phyloP scores from a whole-genome alignment of 1,140 invertebrate genomes.

The Lepidurus packardi region DNA sequence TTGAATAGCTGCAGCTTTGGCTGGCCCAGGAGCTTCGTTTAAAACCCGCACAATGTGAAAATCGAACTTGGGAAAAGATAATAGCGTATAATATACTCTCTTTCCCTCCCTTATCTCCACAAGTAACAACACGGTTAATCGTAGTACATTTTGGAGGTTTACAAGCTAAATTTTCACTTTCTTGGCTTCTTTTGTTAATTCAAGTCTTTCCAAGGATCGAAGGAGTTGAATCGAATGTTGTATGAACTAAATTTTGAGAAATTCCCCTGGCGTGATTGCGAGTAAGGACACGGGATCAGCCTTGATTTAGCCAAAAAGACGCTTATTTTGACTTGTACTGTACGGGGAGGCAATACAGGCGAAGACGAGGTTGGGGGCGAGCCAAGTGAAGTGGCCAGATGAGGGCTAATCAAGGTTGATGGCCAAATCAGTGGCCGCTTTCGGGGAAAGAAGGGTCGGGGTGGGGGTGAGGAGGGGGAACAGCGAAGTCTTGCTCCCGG shows the following conservation, averaged over 20 bases:
- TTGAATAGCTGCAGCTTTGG: neutral
- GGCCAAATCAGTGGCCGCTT: conserved; percentile 17
- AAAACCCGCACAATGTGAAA: neutral
- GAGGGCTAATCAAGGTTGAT: conserved; percentile 21
- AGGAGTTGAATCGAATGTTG: no score
- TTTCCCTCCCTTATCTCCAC: neutral
- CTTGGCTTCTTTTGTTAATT: no score
- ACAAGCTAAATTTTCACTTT: no score
- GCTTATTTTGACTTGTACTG: neutral
- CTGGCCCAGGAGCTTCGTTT: neutral
- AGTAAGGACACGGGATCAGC: no score
- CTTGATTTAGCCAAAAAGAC: neutral
- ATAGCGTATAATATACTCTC: neutral
- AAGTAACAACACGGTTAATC: no score
- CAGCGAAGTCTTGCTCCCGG: neutral
- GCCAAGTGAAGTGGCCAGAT: conserved; percentile 9
- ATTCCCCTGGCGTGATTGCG: no score
- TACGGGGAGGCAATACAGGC: neutral
- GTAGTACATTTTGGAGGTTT: no score
- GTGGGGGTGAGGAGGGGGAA: neutral
- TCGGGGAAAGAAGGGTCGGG: neutral
- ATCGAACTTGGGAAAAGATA: neutral
- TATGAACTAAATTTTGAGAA: no score
- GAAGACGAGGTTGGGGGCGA: conserved; percentile 8
- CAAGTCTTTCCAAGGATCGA: no score